Base-by-base conservation (phyloP, 1,140 invertebrate species). In the Bombus sylvicola region DNA sequence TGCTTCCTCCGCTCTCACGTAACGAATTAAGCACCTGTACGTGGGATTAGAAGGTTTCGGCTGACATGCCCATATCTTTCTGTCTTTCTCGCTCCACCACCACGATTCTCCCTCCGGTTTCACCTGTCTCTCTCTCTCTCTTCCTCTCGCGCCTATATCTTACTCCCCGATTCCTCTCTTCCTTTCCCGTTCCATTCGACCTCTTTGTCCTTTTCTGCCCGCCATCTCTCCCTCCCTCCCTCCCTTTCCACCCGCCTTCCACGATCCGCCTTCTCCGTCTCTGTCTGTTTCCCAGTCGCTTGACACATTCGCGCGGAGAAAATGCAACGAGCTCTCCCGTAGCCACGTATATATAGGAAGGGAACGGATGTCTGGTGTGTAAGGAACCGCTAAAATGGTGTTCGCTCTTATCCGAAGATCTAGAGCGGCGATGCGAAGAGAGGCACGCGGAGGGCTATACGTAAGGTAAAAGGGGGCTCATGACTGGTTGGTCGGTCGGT, bases 361-460 rank as follows among this genome's bases (percentile, higher is more conserved):
- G 90, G 87, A 90, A 79, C 94, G 94, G 94, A 95, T 95, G 94
- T 95, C 94, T 95, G 94, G 93, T 95, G 95, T 95, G 95, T 95
- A 95, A 95, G 95, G 95, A 95, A 95, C 95, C 94, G 95, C 95
- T 95, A 95, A 95, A 95, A 95, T 95, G 95, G 94, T 95, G 95
- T 95, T 95, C 92, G 93, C 87, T 94, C 93, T 95, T 95, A 95
- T 95, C 94, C 92, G 92, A 92, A 92, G 94, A 95, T 95, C 95
- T 95, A 92, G 95, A 95, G 94, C 95, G 94, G 94, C 94, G 94
- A 95, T 95, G 94, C 95, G 95, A 95, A 93, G 92, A 94, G 94
- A 95, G 93, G 93, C 94, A 95, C 94, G 94, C 94, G 93, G 94
- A 90, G 87, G 82, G 83, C 85, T 91, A 91, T 91, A 90, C 91